A percentile compares a stretch with the other conserved stretches of the same genome.
Conservation (phyloP, 2,113 vertebrate genomes). For the Sprattus sprattus region DNA sequence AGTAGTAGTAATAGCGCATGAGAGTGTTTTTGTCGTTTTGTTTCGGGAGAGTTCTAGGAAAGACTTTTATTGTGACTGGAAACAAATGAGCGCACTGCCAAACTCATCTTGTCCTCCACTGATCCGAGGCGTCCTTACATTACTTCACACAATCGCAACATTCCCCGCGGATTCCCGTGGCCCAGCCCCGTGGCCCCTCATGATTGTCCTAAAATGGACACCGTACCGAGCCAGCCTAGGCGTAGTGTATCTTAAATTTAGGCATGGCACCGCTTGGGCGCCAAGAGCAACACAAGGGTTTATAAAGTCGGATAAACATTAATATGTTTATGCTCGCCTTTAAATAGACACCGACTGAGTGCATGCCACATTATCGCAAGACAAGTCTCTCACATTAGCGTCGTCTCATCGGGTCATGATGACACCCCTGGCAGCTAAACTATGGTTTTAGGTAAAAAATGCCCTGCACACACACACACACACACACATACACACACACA, state of each 20-base stretch:
- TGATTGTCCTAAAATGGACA: conserved; percentile 45
- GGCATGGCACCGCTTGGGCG: conserved; percentile 41
- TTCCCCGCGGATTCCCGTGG: conserved; percentile 28
- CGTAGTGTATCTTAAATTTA: conserved; percentile 41
- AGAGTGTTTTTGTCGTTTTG: neutral
- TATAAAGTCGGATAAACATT: conserved; percentile 51
- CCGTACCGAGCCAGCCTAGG: conserved; percentile 33
- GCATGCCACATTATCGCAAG: neutral
- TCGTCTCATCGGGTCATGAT: neutral
- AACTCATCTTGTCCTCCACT: neutral
- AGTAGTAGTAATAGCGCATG: neutral
- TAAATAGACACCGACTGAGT: neutral
- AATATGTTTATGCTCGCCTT: conserved; percentile 25
- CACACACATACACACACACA: conserved; percentile 3
- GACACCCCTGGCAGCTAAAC: neutral
- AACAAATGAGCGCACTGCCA: neutral
- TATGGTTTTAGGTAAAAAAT: neutral
- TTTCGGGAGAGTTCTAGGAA: neutral
- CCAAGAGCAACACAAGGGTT: conserved; percentile 46
- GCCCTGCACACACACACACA: neutral
- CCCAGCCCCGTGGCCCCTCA: conserved; percentile 13
- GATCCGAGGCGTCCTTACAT: neutral
- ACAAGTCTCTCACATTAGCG: neutral
- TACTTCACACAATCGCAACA: conserved; percentile 20
- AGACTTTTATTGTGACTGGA: neutral